These are phyloP conservation scores for Belonocnema kinseyi DNA, from an alignment of 1,140 invertebrate species.

Conservation along the genomic window DNA sequence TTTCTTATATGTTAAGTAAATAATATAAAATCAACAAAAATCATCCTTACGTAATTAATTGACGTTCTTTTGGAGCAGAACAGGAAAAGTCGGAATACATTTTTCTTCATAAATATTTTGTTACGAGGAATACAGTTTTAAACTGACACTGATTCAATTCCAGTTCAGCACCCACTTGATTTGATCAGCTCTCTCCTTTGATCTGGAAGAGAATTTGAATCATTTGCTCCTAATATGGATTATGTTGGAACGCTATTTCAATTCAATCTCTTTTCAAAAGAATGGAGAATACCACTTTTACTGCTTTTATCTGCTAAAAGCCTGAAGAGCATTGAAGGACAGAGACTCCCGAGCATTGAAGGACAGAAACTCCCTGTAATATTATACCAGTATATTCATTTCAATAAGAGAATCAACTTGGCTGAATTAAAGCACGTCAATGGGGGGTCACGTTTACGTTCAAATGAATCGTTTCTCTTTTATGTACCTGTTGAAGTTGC, in stretches of 20 bases:
- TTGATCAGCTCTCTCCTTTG: too few species aligned
- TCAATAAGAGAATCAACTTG: constrained; percentile 39
- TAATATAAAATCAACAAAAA: too few species aligned
- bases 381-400: constrained; percentile 44
- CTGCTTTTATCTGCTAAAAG: constrained; percentile 52
- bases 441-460: not conserved
- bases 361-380: constrained; percentile 11
- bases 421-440: constrained; percentile 22
- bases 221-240: constrained; percentile 44
- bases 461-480: not conserved
- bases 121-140: too few species aligned
- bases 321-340: constrained; percentile 30
- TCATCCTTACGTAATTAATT: too few species aligned
- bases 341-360: constrained; percentile 13
- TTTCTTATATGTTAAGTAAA: too few species aligned
- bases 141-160: not conserved
- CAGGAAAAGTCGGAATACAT: too few species aligned
- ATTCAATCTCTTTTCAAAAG: constrained; percentile 48
- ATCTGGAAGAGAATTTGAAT: not conserved
- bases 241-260: constrained; percentile 46
- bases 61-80: too few species aligned
- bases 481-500: constrained; percentile 19
- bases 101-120: too few species aligned
- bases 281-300: constrained; percentile 49
- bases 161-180: not conserved